These are phyloP conservation scores for Diplogasteroides magnus DNA, from an alignment of 1,140 invertebrate species.

Conservation along the genomic window DNA sequence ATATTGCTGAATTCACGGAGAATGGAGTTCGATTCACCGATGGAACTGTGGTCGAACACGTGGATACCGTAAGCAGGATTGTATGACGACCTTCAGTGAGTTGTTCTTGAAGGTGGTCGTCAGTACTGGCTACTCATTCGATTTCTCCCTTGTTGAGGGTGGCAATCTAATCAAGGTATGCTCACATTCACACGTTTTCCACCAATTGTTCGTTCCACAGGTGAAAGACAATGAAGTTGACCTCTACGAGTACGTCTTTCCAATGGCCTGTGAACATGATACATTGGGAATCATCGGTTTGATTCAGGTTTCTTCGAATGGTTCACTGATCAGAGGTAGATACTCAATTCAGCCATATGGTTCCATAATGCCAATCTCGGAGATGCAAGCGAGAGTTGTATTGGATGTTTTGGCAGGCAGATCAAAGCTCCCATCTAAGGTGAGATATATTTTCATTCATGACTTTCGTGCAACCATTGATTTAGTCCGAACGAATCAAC, in stretches of 20 bases:
- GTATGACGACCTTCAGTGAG: background rate
- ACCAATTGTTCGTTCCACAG: background rate
- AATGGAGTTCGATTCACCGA: slow-evolving; percentile 57
- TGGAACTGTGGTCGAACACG: slow-evolving; percentile 37
- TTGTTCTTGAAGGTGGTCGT: slow-evolving; percentile 29
- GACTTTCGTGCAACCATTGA: background rate
- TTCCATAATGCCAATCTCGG: slow-evolving; percentile 39
- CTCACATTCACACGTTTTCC: too few species aligned
- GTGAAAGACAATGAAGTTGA: slow-evolving; percentile 52
- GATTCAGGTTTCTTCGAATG: slow-evolving; percentile 54
- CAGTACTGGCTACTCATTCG: slow-evolving; percentile 55
- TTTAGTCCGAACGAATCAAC: background rate
- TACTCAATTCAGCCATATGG: slow-evolving; percentile 54
- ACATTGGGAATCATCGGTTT: slow-evolving; percentile 57
- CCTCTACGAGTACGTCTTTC: slow-evolving; percentile 58
- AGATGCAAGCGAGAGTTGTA: slow-evolving; percentile 43
- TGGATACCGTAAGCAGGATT: slow-evolving; percentile 33
- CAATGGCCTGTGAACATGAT: slow-evolving; percentile 47
- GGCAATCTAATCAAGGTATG: slow-evolving; percentile 30
- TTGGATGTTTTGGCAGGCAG: slow-evolving; percentile 30
- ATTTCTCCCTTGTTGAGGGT: slow-evolving; percentile 39
- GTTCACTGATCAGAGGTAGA: slow-evolving; percentile 57
- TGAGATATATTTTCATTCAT: background rate
- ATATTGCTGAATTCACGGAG: slow-evolving; percentile 55
- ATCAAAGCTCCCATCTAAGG: slow-evolving; percentile 20